Base-by-base conservation (phyloP, 2,888 invertebrate species). In the Elgonia sp. region DNA sequence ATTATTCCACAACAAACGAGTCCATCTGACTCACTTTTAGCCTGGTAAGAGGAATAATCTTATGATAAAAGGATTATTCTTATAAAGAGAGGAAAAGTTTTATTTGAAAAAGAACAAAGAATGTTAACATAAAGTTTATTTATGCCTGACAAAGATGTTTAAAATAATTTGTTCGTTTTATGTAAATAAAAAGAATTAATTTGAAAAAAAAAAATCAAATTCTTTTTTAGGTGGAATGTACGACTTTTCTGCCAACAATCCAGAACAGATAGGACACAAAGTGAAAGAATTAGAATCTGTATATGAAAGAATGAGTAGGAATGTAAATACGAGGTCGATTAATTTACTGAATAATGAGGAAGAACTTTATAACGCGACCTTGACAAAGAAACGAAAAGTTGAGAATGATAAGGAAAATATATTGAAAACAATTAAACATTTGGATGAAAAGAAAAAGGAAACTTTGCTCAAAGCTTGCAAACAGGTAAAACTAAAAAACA, bases 381-480 rank as follows among this genome's bases (percentile, higher is more conserved):
- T 97, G 94, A 96, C 96, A 90, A 97, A 97, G 93, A 91, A 90
- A 60, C 62, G n/a, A 18, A 89, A 87, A 63, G 86, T 89, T 21
- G 89, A 89, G 50, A 87, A 81, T 21, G 89, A 89, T 21, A 89
- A 89, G 72, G 96, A 96, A 93, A 95, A 95, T 89, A 97, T 97
- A 84, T 96, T 98, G 3, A 96, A 97, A 90, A 96, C 96, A 20
- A 99, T 99, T 92, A 96, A 96, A 21, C 97, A 98, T 93, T 95
- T 99, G 93, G 99, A 99, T 94, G 97, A 97, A 92, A 98, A 98
- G 95, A 99, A 99, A 95, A 97, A 97, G 92, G 96, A 96, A 89
- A 97, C 98, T 12, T 95, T 99, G 18, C 95, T 96, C 77, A 95
- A 96, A 77, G 99, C 99, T 3, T 98, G 98, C 96, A 96, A 96